Evolutionary conservation across 2,888 invertebrate species (phyloP).

Genomic region (Chouioia cunea): DNA sequence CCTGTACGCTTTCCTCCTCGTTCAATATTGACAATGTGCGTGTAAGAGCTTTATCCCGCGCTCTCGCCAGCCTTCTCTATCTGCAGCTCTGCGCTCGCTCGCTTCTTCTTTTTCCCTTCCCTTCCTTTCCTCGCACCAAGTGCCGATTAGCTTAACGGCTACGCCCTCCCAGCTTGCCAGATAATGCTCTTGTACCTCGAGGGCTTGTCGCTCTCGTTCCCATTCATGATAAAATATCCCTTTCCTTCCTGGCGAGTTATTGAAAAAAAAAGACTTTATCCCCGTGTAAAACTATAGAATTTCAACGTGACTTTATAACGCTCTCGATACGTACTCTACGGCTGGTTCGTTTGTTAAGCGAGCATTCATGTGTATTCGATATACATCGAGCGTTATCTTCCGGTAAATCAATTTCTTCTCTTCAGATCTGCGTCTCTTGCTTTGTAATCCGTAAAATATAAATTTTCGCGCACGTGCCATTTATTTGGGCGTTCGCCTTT

Average conservation of each 20-base stretch:
- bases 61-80: not conserved
- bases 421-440: not conserved
- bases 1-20: not conserved
- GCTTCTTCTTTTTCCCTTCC: not conserved
- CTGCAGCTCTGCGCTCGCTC: too few species aligned
- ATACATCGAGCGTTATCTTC: too few species aligned
- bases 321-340: too few species aligned
- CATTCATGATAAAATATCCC: too few species aligned
- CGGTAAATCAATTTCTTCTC: not conserved
- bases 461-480: too few species aligned
- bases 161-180: not conserved
- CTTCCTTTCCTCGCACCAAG: not conserved
- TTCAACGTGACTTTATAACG: not conserved
- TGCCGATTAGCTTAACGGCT: constrained; percentile 30
- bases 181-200: constrained; percentile 5
- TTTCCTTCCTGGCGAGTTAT: too few species aligned
- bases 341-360: too few species aligned
- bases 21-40: constrained; percentile 24
- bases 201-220: not conserved
- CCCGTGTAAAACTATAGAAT: not conserved
- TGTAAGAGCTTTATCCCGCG: not conserved
- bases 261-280: too few species aligned
- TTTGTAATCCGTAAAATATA: not conserved
- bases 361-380: too few species aligned
- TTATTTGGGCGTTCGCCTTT: not conserved